These are phyloP conservation scores for Hylomyscus alleni DNA, from an alignment of 2,797 vertebrate species.

Conservation along the genomic window DNA sequence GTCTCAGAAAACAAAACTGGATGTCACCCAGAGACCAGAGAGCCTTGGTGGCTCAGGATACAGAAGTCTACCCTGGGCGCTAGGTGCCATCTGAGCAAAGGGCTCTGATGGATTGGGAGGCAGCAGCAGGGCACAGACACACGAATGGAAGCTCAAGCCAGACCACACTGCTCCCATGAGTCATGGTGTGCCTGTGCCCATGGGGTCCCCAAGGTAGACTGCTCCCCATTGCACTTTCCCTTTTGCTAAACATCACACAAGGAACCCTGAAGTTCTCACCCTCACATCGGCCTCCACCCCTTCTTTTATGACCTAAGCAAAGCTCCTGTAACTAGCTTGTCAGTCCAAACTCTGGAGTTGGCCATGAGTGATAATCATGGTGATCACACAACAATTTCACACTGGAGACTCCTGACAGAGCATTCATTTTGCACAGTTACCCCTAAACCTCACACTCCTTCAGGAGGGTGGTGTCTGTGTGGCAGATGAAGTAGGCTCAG, in stretches of 20 bases:
- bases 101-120: fast-evolving
- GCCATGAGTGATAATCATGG: background rate
- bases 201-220: background rate
- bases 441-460: background rate
- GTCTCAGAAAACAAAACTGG: background rate
- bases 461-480: background rate
- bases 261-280: background rate
- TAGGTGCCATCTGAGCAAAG: background rate
- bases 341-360: background rate
- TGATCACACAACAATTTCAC: fast-evolving
- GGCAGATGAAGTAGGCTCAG: background rate
- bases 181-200: fast-evolving
- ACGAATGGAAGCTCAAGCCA: fast-evolving
- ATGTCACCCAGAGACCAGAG: background rate
- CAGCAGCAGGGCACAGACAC: background rate
- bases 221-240: background rate
- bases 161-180: fast-evolving
- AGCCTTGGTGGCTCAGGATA: background rate
- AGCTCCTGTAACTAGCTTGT: background rate
- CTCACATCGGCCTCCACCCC: background rate
- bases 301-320: background rate
- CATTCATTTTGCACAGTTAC: background rate
- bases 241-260: background rate
- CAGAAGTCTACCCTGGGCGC: background rate
- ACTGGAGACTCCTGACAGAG: background rate